Evolutionary conservation across 2,797 vertebrate species (phyloP).

Genomic region (Eupleurogrammus muticus): DNA sequence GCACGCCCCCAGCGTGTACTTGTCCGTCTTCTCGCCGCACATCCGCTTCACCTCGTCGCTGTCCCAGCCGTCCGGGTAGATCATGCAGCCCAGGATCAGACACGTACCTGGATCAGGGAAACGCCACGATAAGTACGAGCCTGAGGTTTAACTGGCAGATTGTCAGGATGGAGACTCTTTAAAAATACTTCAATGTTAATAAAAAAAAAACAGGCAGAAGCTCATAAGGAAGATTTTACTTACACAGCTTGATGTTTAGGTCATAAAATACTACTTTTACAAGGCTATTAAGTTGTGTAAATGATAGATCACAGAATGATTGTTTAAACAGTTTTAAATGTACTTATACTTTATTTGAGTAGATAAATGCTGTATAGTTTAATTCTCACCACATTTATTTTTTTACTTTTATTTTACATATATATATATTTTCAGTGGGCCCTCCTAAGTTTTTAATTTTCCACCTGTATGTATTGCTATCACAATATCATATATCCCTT

Average conservation of each 20-base stretch:
- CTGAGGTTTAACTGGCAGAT: constrained; percentile 9
- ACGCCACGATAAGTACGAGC: neutral
- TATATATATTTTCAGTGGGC: too few species aligned
- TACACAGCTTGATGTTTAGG: neutral
- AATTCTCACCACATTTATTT: too few species aligned
- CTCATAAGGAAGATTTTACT: neutral
- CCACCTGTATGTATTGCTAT: too few species aligned
- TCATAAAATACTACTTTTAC: constrained; percentile 6
- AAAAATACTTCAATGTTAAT: neutral
- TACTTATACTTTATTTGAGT: too few species aligned
- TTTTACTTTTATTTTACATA: too few species aligned
- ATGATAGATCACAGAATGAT: neutral
- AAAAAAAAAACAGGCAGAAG: too few species aligned
- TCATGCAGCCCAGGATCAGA: constrained; percentile 98
- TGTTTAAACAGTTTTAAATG: neutral
- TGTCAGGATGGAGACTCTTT: neutral
- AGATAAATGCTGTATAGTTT: too few species aligned
- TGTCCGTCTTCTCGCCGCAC: constrained; percentile 98
- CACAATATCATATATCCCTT: too few species aligned
- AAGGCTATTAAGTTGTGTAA: neutral
- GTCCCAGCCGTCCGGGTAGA: constrained; percentile 99
- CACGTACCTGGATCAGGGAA: constrained; percentile 87
- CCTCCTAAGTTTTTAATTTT: too few species aligned
- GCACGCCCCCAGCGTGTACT: constrained; percentile 97
- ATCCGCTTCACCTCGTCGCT: constrained; percentile 97